Evolutionary conservation across 1,140 invertebrate genomes (phyloP), one percentile per base, ranked within the genome.

Genomic region (Sycobia sp.): DNA sequence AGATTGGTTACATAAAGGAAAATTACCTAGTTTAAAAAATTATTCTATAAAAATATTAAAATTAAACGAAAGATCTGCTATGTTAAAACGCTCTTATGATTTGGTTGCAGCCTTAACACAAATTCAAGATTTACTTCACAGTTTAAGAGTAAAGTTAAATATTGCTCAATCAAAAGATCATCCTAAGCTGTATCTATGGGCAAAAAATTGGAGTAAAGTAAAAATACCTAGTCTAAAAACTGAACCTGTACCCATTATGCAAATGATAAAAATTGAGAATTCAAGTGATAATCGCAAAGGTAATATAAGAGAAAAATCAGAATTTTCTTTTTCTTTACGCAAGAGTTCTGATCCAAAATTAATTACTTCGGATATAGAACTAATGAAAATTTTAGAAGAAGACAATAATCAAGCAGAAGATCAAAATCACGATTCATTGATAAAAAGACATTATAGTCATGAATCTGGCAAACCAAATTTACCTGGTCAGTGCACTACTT

Each of bases 1-100:
- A 75, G 92, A 95, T 73, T 94, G 93, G 87, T 81, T 95, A 18
- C 92, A 90, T 68, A 88, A 92, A 71, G 94, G 94, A 13, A 86
- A 87, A 72, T 76, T 96, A 62, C 87, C 91, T 2, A 86, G 74
- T 73, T 71, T 67, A 65, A 59, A 61, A 34, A 22, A 23, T 32
- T 39, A 41, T 34, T 11, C 34, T 27, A 44, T 9, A 13, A 10
- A 63, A 23, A 11, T 7, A 11, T 22, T 56, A 11, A 68, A 65
- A 69, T 79, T 71, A 58, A 80, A 78, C 67, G 70, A 75, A 73
- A 79, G 77, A 69, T 77, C 70, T 69, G 82, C 77, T 34, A 84
- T 81, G 76, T 70, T 92, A 49, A 88, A 89, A 41, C 83, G 86
- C 44, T 86, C 88, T 5, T 90, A 89, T 73, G 90, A 91, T 70